These are phyloP conservation scores for Melieria omissa DNA, from an alignment of 2,888 invertebrate species.

Conservation along the genomic window DNA sequence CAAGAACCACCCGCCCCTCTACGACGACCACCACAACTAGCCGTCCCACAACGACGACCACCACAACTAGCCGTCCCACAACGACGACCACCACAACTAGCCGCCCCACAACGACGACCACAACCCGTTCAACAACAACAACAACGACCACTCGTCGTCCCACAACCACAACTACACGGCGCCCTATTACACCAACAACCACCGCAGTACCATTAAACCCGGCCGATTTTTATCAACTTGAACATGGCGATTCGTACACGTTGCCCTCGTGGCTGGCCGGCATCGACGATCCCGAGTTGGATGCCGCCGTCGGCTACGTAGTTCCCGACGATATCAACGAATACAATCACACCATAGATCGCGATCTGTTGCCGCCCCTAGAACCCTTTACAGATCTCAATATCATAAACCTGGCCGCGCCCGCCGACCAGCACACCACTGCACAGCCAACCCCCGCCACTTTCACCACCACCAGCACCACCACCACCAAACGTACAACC, in stretches of 20 bases:
- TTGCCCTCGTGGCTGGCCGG: constrained; percentile 61
- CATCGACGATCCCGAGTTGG: constrained; percentile 62
- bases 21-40: constrained; percentile 39
- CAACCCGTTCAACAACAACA: constrained; percentile 38
- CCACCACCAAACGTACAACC: constrained; percentile 43
- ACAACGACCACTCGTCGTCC: constrained; percentile 40
- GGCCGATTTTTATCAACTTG: constrained; percentile 54
- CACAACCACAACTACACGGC: constrained; percentile 39
- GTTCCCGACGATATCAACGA: constrained; percentile 60
- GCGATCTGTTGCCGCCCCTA: constrained; percentile 59
- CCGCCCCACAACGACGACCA: constrained; percentile 42
- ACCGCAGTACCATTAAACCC: constrained; percentile 49
- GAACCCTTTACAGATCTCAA: constrained; percentile 60
- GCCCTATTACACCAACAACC: constrained; percentile 42
- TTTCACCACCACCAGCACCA: constrained; percentile 42
- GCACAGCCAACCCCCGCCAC: constrained; percentile 40
- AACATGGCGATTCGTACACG: constrained; percentile 56
- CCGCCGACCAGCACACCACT: constrained; percentile 42
- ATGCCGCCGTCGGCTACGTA: constrained; percentile 60
- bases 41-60: constrained; percentile 40
- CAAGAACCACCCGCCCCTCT: constrained; percentile 27
- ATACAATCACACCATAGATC: constrained; percentile 58
- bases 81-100: constrained; percentile 41
- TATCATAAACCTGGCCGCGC: constrained; percentile 53
- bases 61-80: constrained; percentile 38